Evolutionary conservation across 2,888 invertebrate species (phyloP), one percentile per base, ranked within the genome.

Genomic region (Nysson spinosus): DNA sequence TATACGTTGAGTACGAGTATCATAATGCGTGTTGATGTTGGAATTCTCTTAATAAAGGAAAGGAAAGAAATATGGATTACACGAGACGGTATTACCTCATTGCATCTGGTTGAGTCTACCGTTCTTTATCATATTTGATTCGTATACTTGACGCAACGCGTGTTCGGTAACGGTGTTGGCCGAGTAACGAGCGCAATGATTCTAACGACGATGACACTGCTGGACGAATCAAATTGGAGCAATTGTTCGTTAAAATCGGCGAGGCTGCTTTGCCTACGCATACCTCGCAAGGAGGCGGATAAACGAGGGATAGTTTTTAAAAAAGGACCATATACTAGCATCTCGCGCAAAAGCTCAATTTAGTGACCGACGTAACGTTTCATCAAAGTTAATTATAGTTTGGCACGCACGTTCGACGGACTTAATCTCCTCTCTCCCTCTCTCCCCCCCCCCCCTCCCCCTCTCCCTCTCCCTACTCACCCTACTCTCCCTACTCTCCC

Each of bases 201-300:
- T 66, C 62, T 73, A 78, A 79, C 69, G 75, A 64, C 69, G 61
- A 60, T 65, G 68, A 56, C 61, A 67, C 51, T 46, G 67, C 65
- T 56, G 28, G 49, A 52, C 56, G 20, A n/a, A 60, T 60, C 43
- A 54, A 72, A 78, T 69, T 78, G 68, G 80, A 77, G 69, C 81
- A 80, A 81, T 78, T 75, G 73, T 78, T 77, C 71, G 77, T 78
- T 81, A 75, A 73, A 73, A 66, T 60, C 61, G 16, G 49, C 65
- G 60, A 50, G 43, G 32, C 47, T 26, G 37, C 14, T 7, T 40
- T 55, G 72, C 69, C 73, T 47, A 72, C 73, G 69, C 65, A 12
- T 35, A 39, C 39, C 50, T 47, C 56, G 47, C 12, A 5, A 19
- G 12, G 32, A 9, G 17, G 30, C 16, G 4, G 32, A 32, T 3